phyloP scores from a whole-genome alignment of 2,888 invertebrate species.

The Mechanitis messenoides region DNA sequence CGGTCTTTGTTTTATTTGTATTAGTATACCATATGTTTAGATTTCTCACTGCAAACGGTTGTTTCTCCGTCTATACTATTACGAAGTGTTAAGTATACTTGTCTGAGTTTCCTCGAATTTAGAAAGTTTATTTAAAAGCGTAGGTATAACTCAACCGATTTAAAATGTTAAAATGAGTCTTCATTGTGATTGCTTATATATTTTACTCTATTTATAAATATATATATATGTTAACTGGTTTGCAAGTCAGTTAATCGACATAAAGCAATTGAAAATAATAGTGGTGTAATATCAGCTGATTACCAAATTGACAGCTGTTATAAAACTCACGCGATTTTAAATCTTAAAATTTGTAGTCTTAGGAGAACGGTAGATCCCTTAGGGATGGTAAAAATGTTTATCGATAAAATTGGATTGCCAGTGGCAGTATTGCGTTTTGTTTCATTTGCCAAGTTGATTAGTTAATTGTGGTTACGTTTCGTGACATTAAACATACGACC shows the following conservation, averaged over 20 bases:
- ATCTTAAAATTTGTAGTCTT: constrained; percentile 14
- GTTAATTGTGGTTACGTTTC: constrained; percentile 15
- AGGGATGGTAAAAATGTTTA: constrained; percentile 6
- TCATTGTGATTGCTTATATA: no score
- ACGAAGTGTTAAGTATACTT: constrained; percentile 23
- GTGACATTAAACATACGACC: constrained; percentile 15
- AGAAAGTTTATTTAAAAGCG: constrained; percentile 45
- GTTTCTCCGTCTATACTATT: not conserved
- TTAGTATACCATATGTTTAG: constrained; percentile 51
- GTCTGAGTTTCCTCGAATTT: constrained; percentile 32
- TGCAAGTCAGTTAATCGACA: not conserved
- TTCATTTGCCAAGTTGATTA: constrained; percentile 18
- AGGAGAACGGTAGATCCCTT: constrained; percentile 3
- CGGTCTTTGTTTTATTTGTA: constrained; percentile 44
- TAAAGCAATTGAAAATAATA: not conserved
- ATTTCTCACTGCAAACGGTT: constrained; percentile 30
- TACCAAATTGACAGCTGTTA: constrained; percentile 26
- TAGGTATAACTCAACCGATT: constrained; percentile 37
- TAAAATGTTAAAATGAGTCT: constrained; percentile 32
- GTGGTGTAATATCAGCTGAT: constrained; percentile 23
- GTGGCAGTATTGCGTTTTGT: constrained; percentile 10
- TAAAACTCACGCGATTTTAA: constrained; percentile 21
- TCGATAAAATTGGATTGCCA: constrained; percentile 7
- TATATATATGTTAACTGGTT: not conserved
- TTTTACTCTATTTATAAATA: no score